Percentiles rank a stretch among this genome's conserved stretches.
Evolutionary conservation across 1,140 invertebrate species (phyloP).

Genomic region (Panulirus ornatus): DNA sequence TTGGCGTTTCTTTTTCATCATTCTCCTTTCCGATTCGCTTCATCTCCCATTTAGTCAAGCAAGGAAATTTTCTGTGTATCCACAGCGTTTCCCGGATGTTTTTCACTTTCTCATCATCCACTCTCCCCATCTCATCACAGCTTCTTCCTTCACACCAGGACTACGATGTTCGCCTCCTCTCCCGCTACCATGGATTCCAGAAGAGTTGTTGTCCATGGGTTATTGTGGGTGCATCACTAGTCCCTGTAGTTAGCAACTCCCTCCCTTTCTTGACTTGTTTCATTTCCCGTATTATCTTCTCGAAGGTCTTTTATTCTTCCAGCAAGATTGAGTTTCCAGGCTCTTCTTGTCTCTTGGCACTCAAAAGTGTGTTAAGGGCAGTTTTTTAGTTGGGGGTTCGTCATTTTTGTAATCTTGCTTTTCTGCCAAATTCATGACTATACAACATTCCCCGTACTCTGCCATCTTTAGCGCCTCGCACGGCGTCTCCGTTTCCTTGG

Average conservation of each 20-base stretch:
- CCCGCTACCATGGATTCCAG: neutral
- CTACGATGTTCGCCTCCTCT: neutral
- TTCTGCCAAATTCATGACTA: too few relatives aligned
- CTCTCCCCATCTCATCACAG: too few relatives aligned
- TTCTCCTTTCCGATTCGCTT: neutral
- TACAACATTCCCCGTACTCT: too few relatives aligned
- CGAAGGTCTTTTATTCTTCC: neutral
- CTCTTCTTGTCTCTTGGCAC: too few relatives aligned
- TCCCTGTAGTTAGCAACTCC: neutral
- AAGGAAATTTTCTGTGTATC: neutral
- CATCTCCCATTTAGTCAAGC: neutral
- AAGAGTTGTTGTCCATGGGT: too few relatives aligned
- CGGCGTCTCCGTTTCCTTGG: too few relatives aligned
- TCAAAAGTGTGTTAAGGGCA: too few relatives aligned
- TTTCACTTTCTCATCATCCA: neutral
- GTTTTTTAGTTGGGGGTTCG: neutral
- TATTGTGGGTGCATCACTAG: too few relatives aligned
- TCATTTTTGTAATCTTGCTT: constrained; percentile 1
- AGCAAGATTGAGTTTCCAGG: too few relatives aligned
- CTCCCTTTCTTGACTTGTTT: neutral
- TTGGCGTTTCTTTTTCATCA: neutral
- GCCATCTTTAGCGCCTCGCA: too few relatives aligned
- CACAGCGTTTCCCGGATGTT: neutral
- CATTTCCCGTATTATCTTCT: constrained; percentile 9
- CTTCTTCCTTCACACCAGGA: constrained; percentile 7